Conservation (phyloP, 2,113 vertebrate species). For the Ibidorhyncha struthersii region DNA sequence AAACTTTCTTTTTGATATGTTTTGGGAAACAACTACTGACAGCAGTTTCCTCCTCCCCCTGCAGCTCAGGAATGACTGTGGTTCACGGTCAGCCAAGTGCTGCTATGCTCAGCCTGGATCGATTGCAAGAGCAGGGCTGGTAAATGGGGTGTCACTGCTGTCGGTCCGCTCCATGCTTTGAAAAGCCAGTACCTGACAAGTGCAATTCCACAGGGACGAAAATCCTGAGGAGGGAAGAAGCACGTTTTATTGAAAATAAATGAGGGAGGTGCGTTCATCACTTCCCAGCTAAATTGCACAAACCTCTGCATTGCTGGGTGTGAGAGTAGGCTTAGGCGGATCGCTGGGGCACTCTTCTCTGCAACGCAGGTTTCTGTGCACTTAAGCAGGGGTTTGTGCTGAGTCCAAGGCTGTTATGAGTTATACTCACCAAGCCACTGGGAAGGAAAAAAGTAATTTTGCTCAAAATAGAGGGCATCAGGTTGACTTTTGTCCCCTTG, state of each 20-base stretch:
- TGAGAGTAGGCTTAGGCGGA: background rate
- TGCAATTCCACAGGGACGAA: background rate
- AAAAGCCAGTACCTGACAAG: background rate
- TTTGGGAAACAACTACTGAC: background rate
- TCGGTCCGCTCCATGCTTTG: background rate
- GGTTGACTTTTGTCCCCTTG: accelerated
- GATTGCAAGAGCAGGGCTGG: background rate
- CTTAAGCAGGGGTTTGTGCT: background rate
- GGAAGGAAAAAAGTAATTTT: background rate
- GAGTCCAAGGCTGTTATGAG: background rate
- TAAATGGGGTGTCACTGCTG: background rate
- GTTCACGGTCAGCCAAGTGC: background rate
- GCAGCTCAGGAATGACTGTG: background rate
- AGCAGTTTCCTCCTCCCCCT: background rate
- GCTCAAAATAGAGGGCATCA: background rate
- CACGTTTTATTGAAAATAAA: background rate
- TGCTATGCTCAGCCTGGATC: background rate
- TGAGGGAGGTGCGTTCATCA: background rate
- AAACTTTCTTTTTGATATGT: background rate
- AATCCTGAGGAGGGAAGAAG: background rate
- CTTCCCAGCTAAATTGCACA: background rate
- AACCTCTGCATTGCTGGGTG: background rate
- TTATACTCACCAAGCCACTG: background rate
- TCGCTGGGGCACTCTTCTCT: background rate
- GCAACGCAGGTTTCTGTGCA: accelerated